A percentile compares a stretch with the other conserved stretches of the same genome.
Conservation (phyloP, 2,888 invertebrate genomes). For the Leucozona laternaria region DNA sequence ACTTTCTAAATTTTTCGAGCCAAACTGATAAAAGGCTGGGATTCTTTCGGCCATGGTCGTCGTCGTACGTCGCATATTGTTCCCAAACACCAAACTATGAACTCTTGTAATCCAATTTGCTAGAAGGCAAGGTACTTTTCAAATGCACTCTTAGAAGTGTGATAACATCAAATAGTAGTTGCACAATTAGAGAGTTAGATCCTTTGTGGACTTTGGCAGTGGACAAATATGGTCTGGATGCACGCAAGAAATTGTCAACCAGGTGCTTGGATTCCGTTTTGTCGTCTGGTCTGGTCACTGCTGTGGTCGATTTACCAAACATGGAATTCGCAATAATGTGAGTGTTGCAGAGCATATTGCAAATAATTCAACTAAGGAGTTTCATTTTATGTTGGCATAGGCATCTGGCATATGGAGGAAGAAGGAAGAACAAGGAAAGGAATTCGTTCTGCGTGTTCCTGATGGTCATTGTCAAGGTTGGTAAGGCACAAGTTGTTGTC, state of each 20-base stretch:
- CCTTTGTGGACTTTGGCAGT: conserved; percentile 43
- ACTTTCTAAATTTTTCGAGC: conserved; percentile 46
- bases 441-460: conserved; percentile 53
- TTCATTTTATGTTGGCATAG: background rate
- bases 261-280: conserved; percentile 59
- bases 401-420: too few species aligned
- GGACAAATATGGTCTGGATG: conserved; percentile 51
- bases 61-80: conserved; percentile 8
- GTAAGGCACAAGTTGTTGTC: conserved; percentile 19
- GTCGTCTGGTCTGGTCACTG: conserved; percentile 37
- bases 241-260: conserved; percentile 63
- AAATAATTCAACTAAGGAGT: conserved; percentile 13
- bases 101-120: conserved; percentile 63
- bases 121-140: conserved; percentile 10
- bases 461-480: conserved; percentile 69
- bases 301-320: conserved; percentile 61
- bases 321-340: conserved; percentile 55
- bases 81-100: background rate
- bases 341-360: conserved; percentile 33
- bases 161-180: conserved; percentile 69
- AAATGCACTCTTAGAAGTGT: conserved; percentile 51
- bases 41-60: background rate
- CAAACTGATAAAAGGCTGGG: background rate
- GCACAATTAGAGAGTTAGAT: conserved; percentile 69
- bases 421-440: conserved; percentile 36